Evolutionary conservation across 2,888 invertebrate genomes (phyloP).

Genomic region (Hirtodrosophila trivittata): DNA sequence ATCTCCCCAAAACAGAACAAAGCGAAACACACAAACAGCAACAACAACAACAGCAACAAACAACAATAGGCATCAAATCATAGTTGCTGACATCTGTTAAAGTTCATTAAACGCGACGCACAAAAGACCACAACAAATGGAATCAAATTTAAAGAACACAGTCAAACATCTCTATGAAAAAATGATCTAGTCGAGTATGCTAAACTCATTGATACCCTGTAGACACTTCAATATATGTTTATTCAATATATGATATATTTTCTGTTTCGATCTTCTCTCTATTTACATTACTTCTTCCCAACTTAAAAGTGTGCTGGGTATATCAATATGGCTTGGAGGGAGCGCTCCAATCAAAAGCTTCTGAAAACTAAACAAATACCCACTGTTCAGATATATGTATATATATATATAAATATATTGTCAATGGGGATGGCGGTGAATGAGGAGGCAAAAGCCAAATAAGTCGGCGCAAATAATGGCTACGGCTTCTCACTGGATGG

Average conservation of each 20-base stretch:
- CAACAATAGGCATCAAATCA: conserved; percentile 54
- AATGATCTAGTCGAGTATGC: no score
- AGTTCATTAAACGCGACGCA: conserved; percentile 72
- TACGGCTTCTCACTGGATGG: conserved; percentile 45
- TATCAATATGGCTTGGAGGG: no score
- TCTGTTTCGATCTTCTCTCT: no score
- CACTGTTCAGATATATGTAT: no score
- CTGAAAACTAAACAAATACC: no score
- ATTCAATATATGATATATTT: no score
- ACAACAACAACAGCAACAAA: conserved; percentile 12
- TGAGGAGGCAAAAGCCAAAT: conserved; percentile 44
- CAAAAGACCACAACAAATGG: conserved; percentile 18
- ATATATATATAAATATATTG: conserved; percentile 36
- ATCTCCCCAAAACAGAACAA: conserved; percentile 33
- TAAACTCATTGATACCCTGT: no score
- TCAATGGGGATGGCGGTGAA: conserved; percentile 8
- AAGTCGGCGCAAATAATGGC: conserved; percentile 62
- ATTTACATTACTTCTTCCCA: no score
- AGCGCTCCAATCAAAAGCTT: no score
- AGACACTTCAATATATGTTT: background rate
- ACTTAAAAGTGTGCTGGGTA: no score
- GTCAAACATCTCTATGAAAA: conserved; percentile 11
- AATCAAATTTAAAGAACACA: conserved; percentile 13
- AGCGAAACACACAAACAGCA: conserved; percentile 17
- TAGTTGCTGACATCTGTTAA: conserved; percentile 60